phyloP scores from a whole-genome alignment of 2,797 vertebrate genomes.

The Falco cherrug region DNA sequence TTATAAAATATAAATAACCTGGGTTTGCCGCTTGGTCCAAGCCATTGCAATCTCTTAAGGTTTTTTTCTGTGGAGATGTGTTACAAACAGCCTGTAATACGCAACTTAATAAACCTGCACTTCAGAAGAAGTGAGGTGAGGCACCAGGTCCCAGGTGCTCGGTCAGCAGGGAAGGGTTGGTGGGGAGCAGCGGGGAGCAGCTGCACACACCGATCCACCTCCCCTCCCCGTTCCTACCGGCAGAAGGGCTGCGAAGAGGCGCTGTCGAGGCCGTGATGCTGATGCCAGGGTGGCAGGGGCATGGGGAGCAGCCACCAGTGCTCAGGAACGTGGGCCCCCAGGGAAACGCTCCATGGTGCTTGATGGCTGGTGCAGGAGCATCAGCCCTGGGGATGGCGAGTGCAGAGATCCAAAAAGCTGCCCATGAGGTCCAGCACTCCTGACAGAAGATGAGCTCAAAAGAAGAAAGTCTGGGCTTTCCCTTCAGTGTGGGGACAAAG shows the following conservation, averaged over 20 bases:
- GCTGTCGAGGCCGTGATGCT: accelerated
- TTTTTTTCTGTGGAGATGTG: not conserved
- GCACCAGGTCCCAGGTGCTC: not conserved
- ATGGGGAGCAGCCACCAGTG: accelerated
- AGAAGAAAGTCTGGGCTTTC: not conserved
- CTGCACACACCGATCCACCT: accelerated
- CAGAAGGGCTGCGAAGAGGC: not conserved
- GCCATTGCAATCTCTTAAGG: not conserved
- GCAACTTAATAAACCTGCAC: not conserved
- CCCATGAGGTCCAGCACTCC: not conserved
- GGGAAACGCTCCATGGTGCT: not conserved
- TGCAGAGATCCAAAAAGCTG: not conserved
- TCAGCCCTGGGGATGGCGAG: not conserved
- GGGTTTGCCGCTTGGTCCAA: not conserved
- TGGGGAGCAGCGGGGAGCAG: not conserved
- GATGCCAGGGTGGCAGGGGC: not conserved
- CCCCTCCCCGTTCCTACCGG: accelerated
- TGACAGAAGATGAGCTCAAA: not conserved
- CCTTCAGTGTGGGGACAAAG: not conserved
- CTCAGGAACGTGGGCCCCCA: accelerated
- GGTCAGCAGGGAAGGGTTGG: not conserved
- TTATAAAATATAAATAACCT: slow-evolving; percentile 50
- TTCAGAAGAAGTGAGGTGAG: not conserved
- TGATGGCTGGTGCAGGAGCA: not conserved
- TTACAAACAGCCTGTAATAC: not conserved